Evolutionary conservation across 2,888 invertebrate genomes (phyloP).

Genomic region (Silvanus unidentatus): DNA sequence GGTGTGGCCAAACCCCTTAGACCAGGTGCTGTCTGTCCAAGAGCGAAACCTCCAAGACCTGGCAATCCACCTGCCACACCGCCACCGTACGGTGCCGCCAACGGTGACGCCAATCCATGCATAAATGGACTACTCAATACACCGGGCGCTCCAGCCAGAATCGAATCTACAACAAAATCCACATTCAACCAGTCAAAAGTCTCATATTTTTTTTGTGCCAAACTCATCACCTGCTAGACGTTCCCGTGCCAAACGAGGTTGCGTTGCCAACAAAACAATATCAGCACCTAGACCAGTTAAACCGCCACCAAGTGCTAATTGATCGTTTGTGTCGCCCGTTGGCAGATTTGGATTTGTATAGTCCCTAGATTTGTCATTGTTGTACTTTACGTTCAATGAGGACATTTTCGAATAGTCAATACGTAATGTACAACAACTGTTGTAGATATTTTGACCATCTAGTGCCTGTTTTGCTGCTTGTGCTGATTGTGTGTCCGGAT

Average conservation of each 20-base stretch:
- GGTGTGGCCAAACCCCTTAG: constrained; percentile 60
- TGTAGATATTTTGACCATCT: constrained; percentile 99
- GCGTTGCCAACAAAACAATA: constrained; percentile 54
- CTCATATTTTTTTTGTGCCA: no score
- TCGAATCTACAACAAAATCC: constrained; percentile 55
- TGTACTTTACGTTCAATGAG: constrained; percentile 97
- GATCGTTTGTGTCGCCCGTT: constrained; percentile 75
- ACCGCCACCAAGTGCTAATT: constrained; percentile 51
- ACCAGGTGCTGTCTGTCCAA: constrained; percentile 63
- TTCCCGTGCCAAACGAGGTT: constrained; percentile 50
- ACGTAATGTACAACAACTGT: constrained; percentile 97
- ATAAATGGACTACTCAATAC: constrained; percentile 82
- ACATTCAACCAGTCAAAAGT: no score
- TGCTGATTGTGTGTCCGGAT: constrained; percentile 93
- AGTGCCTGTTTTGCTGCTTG: constrained; percentile 95
- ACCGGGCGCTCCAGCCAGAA: constrained; percentile 71
- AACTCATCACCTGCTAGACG: constrained; percentile 49
- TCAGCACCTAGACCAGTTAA: constrained; percentile 59
- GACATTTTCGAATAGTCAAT: constrained; percentile 99
- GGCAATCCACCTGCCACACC: constrained; percentile 65
- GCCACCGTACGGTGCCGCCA: constrained; percentile 57
- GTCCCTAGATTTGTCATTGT: constrained; percentile 99
- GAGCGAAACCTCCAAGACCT: constrained; percentile 68
- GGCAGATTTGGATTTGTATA: constrained; percentile 98
- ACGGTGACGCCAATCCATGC: constrained; percentile 78